Base-by-base conservation (phyloP, 2,888 invertebrate genomes). In the Copidosoma aretas region DNA sequence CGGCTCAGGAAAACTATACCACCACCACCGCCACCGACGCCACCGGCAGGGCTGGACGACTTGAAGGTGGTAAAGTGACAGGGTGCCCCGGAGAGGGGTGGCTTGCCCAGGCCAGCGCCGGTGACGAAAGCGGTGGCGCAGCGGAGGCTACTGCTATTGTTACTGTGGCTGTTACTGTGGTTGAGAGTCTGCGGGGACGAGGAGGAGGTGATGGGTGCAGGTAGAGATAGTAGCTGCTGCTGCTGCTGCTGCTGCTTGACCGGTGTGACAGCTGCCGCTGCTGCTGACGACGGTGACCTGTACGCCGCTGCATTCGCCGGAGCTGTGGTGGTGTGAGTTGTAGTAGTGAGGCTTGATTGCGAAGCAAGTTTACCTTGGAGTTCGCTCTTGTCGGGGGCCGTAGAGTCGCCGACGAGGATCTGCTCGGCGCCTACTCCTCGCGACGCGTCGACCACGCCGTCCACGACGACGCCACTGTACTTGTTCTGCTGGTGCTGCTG, bases 221-320 rank as follows among this genome's bases (percentile, higher is more conserved):
- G 32, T 32, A 8, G 32, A 5, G 8, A 32, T n/a, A n/a, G n/a
- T n/a, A 17, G 49, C 49, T 51, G 49, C 17, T 51, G 49, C 52
- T 52, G 19, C 52, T 52, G 52, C 52, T 52, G 52, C 57, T 57
- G 41, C 57, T 57, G 41, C 25, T 57, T 21, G 3, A 32, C 8
- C 32, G n/a, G 57, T 5, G 32, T 57, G 17, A 68, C 71, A 73
- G 61, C 57, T 73, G 51, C 61, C 65, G 70, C 54, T 63, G 53
- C 43, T 61, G 57, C 1, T 51, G 67, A 19, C 32, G 58, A 70
- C 41, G 14, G 67, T 51, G 15, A 75, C 75, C 57, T 67, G 60
- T 32, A 32, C 71, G 75, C 73, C 76, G 82, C 83, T 75, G 84
- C 83, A 77, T 83, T 84, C 69, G 85, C 88, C 85, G 67, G 64